These are phyloP conservation scores for Troides oblongomaculatus DNA, from an alignment of 2,888 invertebrate genomes.

Conservation along the genomic window DNA sequence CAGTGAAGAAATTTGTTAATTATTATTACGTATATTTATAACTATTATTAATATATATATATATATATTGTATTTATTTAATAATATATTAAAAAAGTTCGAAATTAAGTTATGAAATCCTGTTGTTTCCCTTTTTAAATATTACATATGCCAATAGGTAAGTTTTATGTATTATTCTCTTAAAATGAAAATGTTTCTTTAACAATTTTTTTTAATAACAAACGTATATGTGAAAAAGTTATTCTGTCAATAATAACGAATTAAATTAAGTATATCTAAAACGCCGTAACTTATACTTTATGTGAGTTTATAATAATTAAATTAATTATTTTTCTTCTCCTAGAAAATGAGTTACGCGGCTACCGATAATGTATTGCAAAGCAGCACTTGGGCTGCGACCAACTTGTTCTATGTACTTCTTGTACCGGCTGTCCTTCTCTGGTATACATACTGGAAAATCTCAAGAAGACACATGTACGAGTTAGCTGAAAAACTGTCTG, in stretches of 20 bases:
- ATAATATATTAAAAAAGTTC: too few relatives aligned
- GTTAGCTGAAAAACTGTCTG: slow-evolving; percentile 85
- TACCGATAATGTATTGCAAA: slow-evolving; percentile 64
- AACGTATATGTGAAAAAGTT: background rate
- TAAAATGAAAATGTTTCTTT: background rate
- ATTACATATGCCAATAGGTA: background rate
- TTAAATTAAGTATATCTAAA: background rate
- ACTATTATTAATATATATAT: too few relatives aligned
- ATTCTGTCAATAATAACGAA: background rate
- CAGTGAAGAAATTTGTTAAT: background rate
- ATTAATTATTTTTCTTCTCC: background rate
- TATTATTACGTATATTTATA: too few relatives aligned
- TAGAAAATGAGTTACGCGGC: slow-evolving; percentile 64
- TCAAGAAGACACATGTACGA: slow-evolving; percentile 86
- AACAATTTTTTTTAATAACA: background rate
- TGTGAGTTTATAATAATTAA: background rate
- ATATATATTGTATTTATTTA: too few relatives aligned
- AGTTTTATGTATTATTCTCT: background rate
- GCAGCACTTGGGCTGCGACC: slow-evolving; percentile 80
- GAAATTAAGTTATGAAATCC: too few relatives aligned
- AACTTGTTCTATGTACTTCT: slow-evolving; percentile 87
- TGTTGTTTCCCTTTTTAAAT: background rate
- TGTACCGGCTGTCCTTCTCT: slow-evolving; percentile 84
- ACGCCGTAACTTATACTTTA: background rate
- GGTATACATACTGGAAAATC: slow-evolving; percentile 87